These are phyloP conservation scores for Scaptodrosophila latifasciaeformis DNA, from an alignment of 2,888 invertebrate species.

Conservation along the genomic window DNA sequence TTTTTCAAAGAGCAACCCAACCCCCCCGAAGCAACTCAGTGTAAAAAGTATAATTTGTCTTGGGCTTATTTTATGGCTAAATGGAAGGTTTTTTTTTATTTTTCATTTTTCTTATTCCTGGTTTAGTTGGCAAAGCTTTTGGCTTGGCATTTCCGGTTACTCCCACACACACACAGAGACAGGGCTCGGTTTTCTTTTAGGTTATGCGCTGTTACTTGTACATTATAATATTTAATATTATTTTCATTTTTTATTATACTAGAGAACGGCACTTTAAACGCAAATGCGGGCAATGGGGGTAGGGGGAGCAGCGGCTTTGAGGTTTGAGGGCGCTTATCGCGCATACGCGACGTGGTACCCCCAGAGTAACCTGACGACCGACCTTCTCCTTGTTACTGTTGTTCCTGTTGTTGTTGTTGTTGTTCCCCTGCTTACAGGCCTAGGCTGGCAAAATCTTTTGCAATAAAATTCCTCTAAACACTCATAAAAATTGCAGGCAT, in stretches of 20 bases:
- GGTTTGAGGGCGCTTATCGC: constrained; percentile 53
- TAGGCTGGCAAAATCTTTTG: constrained; percentile 67
- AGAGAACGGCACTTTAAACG: constrained; percentile 51
- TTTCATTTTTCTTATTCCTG: constrained; percentile 6
- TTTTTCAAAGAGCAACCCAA: too few relatives aligned
- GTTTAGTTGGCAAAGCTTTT: too few relatives aligned
- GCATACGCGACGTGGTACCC: constrained; percentile 43
- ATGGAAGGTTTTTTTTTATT: constrained; percentile 35
- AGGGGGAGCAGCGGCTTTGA: neutral
- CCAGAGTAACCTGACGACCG: neutral
- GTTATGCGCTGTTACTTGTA: constrained; percentile 16
- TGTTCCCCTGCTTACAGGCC: constrained; percentile 18
- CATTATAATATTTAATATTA: constrained; percentile 62
- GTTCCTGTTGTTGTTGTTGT: constrained; percentile 1
- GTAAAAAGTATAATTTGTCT: constrained; percentile 32
- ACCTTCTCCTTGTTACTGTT: neutral
- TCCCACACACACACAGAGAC: neutral
- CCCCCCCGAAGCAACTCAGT: constrained; percentile 19
- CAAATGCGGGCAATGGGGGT: constrained; percentile 29
- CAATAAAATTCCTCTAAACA: constrained; percentile 75
- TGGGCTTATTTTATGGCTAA: constrained; percentile 12
- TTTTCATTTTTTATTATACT: constrained; percentile 65
- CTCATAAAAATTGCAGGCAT: constrained; percentile 75
- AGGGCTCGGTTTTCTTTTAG: too few relatives aligned
- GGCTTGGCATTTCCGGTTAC: too few relatives aligned